phyloP scores from a whole-genome alignment of 2,888 invertebrate genomes.

The Nemapogon koenigi region DNA sequence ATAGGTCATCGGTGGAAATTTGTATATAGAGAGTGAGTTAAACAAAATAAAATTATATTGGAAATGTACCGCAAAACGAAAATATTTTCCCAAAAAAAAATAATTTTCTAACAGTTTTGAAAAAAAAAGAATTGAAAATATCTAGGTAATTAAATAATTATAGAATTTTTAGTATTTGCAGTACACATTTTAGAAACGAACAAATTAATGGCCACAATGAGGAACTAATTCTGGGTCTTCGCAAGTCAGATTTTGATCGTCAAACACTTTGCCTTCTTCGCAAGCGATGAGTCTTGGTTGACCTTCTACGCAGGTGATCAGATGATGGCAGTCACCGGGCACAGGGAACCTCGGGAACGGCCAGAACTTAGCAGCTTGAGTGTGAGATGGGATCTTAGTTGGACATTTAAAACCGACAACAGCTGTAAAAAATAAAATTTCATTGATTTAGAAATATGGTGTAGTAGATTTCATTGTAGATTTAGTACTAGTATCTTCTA shows the following conservation, averaged over 20 bases:
- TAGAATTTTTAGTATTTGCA: too few species aligned
- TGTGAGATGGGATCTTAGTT: slow-evolving; percentile 79
- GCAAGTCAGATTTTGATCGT: slow-evolving; percentile 82
- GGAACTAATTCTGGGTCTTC: slow-evolving; percentile 74
- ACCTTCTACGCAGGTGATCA: slow-evolving; percentile 91
- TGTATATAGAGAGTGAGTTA: too few species aligned
- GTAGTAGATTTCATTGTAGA: too few species aligned
- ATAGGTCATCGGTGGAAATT: too few species aligned
- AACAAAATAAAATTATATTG: too few species aligned
- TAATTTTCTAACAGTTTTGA: too few species aligned
- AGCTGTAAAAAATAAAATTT: slow-evolving; percentile 54
- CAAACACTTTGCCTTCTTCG: slow-evolving; percentile 87
- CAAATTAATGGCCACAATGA: slow-evolving; percentile 59
- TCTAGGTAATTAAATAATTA: too few species aligned
- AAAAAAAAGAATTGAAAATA: too few species aligned
- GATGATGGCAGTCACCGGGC: slow-evolving; percentile 83
- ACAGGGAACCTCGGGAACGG: slow-evolving; percentile 91
- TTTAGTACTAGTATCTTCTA: too few species aligned
- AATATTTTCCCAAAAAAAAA: too few species aligned
- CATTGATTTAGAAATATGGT: neutral
- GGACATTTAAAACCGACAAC: slow-evolving; percentile 94
- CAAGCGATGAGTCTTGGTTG: slow-evolving; percentile 87
- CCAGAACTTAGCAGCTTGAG: slow-evolving; percentile 87
- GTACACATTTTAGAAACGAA: too few species aligned
- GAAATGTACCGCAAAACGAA: too few species aligned